Evolutionary conservation across 2,888 invertebrate genomes (phyloP), one percentile per base, ranked within the genome.

Genomic region (Lepidonotus clava): DNA sequence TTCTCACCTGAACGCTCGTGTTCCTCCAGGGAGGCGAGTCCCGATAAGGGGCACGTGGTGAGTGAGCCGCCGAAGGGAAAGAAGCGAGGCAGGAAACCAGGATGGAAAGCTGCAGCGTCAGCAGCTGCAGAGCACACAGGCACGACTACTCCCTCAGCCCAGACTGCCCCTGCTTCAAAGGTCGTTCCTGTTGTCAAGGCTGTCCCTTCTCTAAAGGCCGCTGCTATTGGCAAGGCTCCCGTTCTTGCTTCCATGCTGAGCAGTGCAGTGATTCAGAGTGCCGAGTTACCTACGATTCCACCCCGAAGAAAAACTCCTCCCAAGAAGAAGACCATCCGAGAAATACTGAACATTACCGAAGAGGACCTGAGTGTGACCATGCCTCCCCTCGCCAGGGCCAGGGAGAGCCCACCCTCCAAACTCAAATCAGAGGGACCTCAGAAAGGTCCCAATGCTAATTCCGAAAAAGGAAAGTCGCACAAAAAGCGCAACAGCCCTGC

Each of bases 291-390:
- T 24, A 80, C 24, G 34, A 46, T 8, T 11, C 24, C 80, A 46
- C 5, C 1, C 28, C 41, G 51, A 46, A 41, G 24, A 32, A 41
- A 28, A 80, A 80, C 46, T 41, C 46, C 80, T 24, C 46, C 46
- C 14, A 80, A 80, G 46, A 80, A 80, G 51, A 80, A 28, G 34
- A 80, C 80, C n/a, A 80, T 80, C 46, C 41, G 80, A 28, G 46
- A 80, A 32, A 80, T 80, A 24, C 80, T 80, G 8, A 80, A 80
- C 32, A 80, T 80, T 24, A 80, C 41, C n/a, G 80, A 80, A 51
- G 80, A 80, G 34, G 80, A 80, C 21, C 80, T 80, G 2, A 80
- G n/a, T 46, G 80, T 80, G 14, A 46, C 41, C 21, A 80, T 80
- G 80, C 80, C 80, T 80, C 80, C 80, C 0, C 51, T 80, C 28